Evolutionary conservation across 2,113 vertebrate species (phyloP).

Genomic region (Onychostoma macrolepis): DNA sequence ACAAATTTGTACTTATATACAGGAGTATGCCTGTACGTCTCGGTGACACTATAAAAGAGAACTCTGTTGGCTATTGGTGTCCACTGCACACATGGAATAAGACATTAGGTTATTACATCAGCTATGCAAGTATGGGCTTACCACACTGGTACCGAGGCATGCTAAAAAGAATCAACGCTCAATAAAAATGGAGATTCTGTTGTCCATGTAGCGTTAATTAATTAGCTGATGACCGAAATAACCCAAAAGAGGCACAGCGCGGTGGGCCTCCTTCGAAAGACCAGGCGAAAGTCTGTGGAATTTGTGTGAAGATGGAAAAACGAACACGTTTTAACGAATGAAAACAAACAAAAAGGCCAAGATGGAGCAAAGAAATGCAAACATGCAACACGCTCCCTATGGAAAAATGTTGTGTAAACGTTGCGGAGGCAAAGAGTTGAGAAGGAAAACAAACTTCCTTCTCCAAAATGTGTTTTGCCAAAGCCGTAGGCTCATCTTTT

Average conservation of each 20-base stretch:
- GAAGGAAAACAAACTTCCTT: slow-evolving; percentile 28
- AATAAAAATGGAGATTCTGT: slow-evolving; percentile 17
- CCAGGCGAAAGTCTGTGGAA: slow-evolving; percentile 35
- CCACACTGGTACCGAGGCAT: slow-evolving; percentile 46
- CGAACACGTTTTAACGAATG: not conserved
- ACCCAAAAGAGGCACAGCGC: slow-evolving; percentile 10
- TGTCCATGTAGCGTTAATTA: not conserved
- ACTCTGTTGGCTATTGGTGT: slow-evolving; percentile 31
- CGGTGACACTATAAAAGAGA: slow-evolving; percentile 36
- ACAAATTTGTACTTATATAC: slow-evolving; percentile 37
- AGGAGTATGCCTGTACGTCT: slow-evolving; percentile 32
- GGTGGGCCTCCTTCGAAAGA: slow-evolving; percentile 33
- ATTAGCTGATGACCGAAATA: slow-evolving; percentile 6
- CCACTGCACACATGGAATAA: slow-evolving; percentile 44
- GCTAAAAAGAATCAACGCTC: slow-evolving; percentile 47
- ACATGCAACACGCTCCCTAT: slow-evolving; percentile 41
- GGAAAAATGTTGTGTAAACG: slow-evolving; percentile 38
- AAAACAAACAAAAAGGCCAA: slow-evolving; percentile 38
- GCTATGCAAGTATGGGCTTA: slow-evolving; percentile 38
- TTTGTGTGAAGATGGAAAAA: slow-evolving; percentile 14
- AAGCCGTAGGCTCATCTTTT: slow-evolving; percentile 23
- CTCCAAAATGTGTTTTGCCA: slow-evolving; percentile 20
- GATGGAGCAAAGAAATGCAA: slow-evolving; percentile 45
- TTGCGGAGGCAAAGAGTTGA: slow-evolving; percentile 10
- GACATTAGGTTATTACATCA: slow-evolving; percentile 48